phyloP scores from a whole-genome alignment of 2,113 vertebrate species.

The Thryonomys swinderianus region DNA sequence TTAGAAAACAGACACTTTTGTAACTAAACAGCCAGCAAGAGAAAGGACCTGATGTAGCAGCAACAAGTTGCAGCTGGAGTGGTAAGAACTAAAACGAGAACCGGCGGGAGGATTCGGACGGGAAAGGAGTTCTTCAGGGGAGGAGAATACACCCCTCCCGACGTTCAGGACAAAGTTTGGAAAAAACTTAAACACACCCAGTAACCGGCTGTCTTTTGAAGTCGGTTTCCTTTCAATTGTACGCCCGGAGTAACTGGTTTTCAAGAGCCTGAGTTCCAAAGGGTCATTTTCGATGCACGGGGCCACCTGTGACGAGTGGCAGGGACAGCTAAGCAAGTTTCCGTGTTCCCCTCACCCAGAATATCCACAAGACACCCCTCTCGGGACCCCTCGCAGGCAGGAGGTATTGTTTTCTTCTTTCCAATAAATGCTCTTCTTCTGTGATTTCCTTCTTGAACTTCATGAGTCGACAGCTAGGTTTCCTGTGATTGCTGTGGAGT shows the following conservation, averaged over 20 bases:
- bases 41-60: too few species aligned
- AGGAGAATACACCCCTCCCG: too few species aligned
- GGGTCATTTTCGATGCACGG: background rate
- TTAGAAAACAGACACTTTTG: too few species aligned
- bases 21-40: too few species aligned
- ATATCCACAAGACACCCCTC: background rate
- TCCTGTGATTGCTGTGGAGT: background rate
- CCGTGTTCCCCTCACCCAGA: background rate
- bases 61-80: too few species aligned
- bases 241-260: background rate
- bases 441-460: background rate
- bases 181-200: background rate
- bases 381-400: background rate
- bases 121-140: too few species aligned
- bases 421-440: background rate
- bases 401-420: background rate
- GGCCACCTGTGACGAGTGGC: background rate
- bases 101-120: too few species aligned
- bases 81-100: too few species aligned
- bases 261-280: background rate
- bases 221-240: background rate
- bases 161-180: background rate
- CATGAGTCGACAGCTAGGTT: background rate
- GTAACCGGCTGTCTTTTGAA: background rate
- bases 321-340: background rate